Evolutionary conservation across 92 coral and sea anemone species (phyloP), one percentile per base, ranked within the genome.

Genomic region (Parazoanthus darwini): DNA sequence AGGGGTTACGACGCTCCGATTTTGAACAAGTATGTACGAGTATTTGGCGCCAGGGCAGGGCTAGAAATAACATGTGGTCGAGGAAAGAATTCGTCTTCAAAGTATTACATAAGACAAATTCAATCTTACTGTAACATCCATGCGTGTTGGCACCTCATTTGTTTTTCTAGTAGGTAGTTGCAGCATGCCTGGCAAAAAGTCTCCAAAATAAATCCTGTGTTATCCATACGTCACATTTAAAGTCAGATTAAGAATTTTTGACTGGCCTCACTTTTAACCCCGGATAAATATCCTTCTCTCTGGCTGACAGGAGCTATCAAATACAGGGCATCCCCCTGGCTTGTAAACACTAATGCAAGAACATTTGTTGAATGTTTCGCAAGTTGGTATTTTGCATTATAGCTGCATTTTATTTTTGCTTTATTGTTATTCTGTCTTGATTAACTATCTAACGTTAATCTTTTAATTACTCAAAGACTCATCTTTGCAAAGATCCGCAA

Each of bases 1-100:
- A 92, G 94, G 73, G 99, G 99, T 73, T 97, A 95, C 39, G 98
- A 97, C 88, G 94, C 99, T 20, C 99, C 99, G 20, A 87, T 97
- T 65, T 91, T 97, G 8, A 97, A 97, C 94, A 97, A 90, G 99
- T 97, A 79, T 16, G 83, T 29, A 29, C 33, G 33, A 29, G 33
- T 48, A 16, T 68, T 68, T 68, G 14, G 36, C 35, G n/a, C 74
- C 36, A 22, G 15, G 74, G 26, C 35, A 68, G 26, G 35, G 42
- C 23, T 37, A 37, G 23, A 37, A n/a, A 8, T 54, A 54, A 54
- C 59, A 54, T 18, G 18, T 54, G 9, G 51, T 48, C 51, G 8
- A 48, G 51, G 7, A 48, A 0, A 48, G 51, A 48, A 48, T 48
- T 10, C 51, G 11, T 48, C 11, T 48, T 48, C 51, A 48, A 48